A percentile compares a stretch with the other conserved stretches of the same genome.
phyloP scores from a whole-genome alignment of 2,113 vertebrate species.

The Amia ocellicauda region DNA sequence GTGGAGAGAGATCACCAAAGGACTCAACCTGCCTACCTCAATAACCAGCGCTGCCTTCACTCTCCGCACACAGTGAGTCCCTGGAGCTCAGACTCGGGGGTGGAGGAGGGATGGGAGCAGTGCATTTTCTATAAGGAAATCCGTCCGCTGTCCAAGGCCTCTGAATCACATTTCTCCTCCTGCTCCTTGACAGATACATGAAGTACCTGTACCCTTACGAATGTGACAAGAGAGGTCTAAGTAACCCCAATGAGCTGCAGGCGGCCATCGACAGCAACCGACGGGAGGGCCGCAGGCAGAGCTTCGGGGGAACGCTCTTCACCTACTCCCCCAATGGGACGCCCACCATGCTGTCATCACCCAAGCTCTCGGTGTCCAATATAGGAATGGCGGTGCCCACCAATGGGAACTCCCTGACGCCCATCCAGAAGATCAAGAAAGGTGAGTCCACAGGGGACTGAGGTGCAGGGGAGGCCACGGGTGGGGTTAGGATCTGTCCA shows the following conservation, averaged over 20 bases:
- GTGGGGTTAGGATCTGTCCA: too few species aligned
- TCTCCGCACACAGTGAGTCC: slow-evolving; percentile 90
- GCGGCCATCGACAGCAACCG: slow-evolving; percentile 95
- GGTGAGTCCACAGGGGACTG: slow-evolving; percentile 54
- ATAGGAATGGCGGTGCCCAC: slow-evolving; percentile 71
- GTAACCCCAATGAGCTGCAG: slow-evolving; percentile 94
- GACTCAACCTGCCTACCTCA: slow-evolving; percentile 93
- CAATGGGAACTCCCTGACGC: slow-evolving; percentile 74
- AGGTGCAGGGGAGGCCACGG: too few species aligned
- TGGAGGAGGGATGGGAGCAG: too few species aligned
- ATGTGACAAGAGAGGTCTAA: slow-evolving; percentile 90
- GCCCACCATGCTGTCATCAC: slow-evolving; percentile 81
- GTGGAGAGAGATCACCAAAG: slow-evolving; percentile 97
- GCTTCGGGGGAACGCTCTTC: slow-evolving; percentile 88
- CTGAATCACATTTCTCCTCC: neutral
- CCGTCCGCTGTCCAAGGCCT: neutral
- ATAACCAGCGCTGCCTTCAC: slow-evolving; percentile 99
- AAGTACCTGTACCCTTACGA: slow-evolving; percentile 97
- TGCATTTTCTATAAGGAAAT: too few species aligned
- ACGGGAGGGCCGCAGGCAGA: slow-evolving; percentile 86
- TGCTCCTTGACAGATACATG: slow-evolving; percentile 80
- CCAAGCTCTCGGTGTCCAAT: slow-evolving; percentile 73
- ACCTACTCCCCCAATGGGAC: slow-evolving; percentile 85
- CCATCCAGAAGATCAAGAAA: slow-evolving; percentile 89
- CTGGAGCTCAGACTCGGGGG: neutral